These are phyloP conservation scores for Hirtodrosophila cameraria DNA, from an alignment of 2,888 invertebrate species.

Conservation along the genomic window DNA sequence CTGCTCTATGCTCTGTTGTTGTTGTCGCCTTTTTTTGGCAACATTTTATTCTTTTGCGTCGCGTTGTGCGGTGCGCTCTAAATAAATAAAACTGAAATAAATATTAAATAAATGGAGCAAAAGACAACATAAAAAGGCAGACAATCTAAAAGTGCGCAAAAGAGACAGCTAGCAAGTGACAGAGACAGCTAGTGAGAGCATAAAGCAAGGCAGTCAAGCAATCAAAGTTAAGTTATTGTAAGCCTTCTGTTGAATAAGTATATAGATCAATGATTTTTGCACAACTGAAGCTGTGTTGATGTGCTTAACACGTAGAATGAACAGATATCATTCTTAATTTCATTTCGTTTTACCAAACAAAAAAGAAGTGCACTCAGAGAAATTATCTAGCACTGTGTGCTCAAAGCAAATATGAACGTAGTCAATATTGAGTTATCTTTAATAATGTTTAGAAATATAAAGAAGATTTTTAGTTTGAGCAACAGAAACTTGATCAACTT, in stretches of 20 bases:
- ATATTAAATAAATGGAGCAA: slow-evolving; percentile 68
- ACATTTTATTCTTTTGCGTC: slow-evolving; percentile 24
- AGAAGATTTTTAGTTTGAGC: no score
- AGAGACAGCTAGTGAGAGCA: neutral
- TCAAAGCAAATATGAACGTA: no score
- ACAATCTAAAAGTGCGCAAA: neutral
- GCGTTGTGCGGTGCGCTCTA: slow-evolving; percentile 28
- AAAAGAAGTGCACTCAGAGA: no score
- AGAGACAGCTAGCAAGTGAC: neutral
- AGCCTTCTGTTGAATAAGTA: slow-evolving; percentile 14
- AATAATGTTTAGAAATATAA: no score
- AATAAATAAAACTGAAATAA: slow-evolving; percentile 73
- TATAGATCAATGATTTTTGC: neutral
- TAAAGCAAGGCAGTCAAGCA: neutral
- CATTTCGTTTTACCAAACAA: no score
- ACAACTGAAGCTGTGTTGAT: neutral
- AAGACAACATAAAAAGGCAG: slow-evolving; percentile 10
- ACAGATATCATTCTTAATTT: no score
- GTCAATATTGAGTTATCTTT: no score
- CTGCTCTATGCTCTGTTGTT: no score
- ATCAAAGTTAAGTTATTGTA: slow-evolving; percentile 11
- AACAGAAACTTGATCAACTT: no score
- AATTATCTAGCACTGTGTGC: no score
- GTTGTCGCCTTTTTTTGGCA: slow-evolving; percentile 16
- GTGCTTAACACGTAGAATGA: no score